Percentiles rank a stretch among this genome's conserved stretches.
Evolutionary conservation across 2,797 vertebrate species (phyloP).

Genomic region (Enteromius argenteus): DNA sequence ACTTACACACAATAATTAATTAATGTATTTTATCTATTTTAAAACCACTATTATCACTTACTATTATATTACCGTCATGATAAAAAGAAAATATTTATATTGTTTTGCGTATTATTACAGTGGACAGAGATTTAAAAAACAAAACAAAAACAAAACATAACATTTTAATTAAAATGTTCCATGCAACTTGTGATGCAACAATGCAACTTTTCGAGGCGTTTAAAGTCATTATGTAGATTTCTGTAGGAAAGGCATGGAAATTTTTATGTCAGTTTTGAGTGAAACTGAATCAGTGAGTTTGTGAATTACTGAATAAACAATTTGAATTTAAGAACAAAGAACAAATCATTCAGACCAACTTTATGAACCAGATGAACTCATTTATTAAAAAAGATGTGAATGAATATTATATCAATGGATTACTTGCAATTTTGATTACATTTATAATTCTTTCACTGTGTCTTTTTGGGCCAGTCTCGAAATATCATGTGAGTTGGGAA

Average conservation of each 20-base stretch:
- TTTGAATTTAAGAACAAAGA: background rate
- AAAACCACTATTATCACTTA: background rate
- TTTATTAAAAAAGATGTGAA: background rate
- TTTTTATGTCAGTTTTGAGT: background rate
- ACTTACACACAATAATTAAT: no score
- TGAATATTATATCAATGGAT: background rate
- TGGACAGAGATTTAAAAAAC: background rate
- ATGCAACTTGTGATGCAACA: background rate
- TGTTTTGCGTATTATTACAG: background rate
- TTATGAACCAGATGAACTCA: background rate
- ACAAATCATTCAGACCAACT: background rate
- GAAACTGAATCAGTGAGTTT: background rate
- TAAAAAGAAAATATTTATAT: background rate
- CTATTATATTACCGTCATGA: background rate
- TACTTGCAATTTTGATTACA: background rate
- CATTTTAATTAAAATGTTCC: background rate
- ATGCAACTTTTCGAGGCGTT: background rate
- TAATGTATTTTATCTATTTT: no score
- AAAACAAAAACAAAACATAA: background rate
- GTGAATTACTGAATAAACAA: background rate
- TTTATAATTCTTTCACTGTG: background rate
- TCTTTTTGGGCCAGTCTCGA: background rate
- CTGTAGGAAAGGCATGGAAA: background rate
- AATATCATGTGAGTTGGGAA: background rate
- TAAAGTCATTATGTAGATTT: background rate